Percentiles rank a stretch among this genome's conserved stretches.
Conservation (phyloP, 37 sponge, comb jelly and placozoan species). For the Chondrilla cf. caribensis region DNA sequence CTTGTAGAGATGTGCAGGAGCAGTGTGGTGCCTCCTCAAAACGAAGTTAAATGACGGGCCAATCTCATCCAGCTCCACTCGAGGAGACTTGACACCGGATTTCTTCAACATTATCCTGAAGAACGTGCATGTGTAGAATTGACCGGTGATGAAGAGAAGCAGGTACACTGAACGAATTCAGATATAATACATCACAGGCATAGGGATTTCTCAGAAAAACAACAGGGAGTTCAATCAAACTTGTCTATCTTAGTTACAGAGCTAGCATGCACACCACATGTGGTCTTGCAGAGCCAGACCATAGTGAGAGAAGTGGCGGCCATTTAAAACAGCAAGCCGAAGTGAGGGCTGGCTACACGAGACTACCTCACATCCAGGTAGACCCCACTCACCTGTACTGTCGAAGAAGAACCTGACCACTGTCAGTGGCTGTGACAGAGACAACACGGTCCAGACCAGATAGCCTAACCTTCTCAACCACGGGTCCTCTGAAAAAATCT, state of each 20-base stretch:
- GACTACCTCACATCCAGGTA: no score
- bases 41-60: slow-evolving; percentile 80
- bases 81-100: slow-evolving; percentile 70
- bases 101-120: slow-evolving; percentile 78
- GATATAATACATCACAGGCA: not conserved
- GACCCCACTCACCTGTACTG: slow-evolving; percentile 59
- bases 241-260: no score
- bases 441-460: slow-evolving; percentile 87
- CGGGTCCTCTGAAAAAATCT: slow-evolving; percentile 85
- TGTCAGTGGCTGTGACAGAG: slow-evolving; percentile 64
- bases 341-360: no score
- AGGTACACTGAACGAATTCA: no score
- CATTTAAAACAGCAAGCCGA: no score
- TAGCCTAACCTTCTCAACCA: slow-evolving; percentile 57
- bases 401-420: slow-evolving; percentile 67
- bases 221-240: no score
- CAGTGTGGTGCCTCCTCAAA: slow-evolving; percentile 70
- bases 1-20: slow-evolving; percentile 59
- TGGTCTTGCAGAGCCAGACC: no score
- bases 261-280: no score
- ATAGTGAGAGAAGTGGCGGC: no score
- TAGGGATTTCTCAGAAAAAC: not conserved
- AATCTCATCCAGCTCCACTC: slow-evolving; percentile 91
- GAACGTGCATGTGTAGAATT: not conserved
- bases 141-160: no score